phyloP scores from a whole-genome alignment of 2,888 invertebrate genomes.

The Agrenia bidenticulata region DNA sequence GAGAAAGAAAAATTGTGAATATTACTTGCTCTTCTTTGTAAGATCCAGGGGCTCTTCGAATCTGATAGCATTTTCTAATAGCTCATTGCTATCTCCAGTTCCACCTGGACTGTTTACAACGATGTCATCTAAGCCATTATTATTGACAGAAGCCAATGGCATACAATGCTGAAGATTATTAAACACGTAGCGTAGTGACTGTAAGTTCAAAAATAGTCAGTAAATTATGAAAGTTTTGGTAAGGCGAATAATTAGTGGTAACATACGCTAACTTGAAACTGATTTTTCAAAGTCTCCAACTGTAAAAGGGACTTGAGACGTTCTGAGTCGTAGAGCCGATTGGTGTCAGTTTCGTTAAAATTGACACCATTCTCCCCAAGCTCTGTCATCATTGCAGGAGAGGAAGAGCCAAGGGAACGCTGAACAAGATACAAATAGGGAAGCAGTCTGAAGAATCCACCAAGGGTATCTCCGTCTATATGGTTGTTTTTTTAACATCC shows the following conservation, averaged over 20 bases:
- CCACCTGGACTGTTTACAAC: neutral
- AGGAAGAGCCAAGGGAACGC: neutral
- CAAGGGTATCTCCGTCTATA: neutral
- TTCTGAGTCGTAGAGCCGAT: constrained; percentile 34
- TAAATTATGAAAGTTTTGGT: neutral
- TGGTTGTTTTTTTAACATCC: no score
- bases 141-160: neutral
- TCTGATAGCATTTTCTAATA: neutral
- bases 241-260: neutral
- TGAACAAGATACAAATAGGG: constrained; percentile 12
- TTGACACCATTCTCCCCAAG: neutral
- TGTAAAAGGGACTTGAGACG: constrained; percentile 46
- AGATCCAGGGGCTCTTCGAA: constrained; percentile 45
- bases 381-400: neutral
- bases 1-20: no score
- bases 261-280: constrained; percentile 38
- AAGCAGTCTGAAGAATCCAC: neutral
- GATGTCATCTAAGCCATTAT: neutral
- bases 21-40: constrained; percentile 32
- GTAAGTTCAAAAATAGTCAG: no score
- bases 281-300: constrained; percentile 49
- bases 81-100: neutral
- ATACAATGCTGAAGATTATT: constrained; percentile 14
- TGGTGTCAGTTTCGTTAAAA: neutral
- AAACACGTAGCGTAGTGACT: constrained; percentile 11